These are phyloP conservation scores for Ochropacha duplaris DNA, from an alignment of 2,888 invertebrate genomes.

Conservation along the genomic window DNA sequence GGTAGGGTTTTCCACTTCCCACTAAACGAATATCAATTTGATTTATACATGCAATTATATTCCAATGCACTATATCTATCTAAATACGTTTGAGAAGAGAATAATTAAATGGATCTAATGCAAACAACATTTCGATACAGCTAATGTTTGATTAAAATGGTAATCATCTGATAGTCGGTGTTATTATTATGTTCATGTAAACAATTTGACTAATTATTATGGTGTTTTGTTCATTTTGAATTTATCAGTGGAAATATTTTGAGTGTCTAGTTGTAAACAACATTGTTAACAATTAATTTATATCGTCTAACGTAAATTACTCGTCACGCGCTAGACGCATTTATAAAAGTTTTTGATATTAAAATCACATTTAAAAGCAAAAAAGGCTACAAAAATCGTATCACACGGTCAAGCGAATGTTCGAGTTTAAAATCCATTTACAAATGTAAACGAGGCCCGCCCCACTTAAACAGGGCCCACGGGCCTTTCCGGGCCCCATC, in stretches of 20 bases:
- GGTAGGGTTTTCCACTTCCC: conserved; percentile 62
- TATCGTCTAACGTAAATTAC: too few relatives aligned
- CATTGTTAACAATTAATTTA: too few relatives aligned
- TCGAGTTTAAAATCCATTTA: conserved; percentile 61
- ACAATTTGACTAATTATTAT: neutral
- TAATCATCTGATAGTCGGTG: neutral
- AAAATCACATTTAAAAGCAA: too few relatives aligned
- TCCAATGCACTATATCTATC: conserved; percentile 8
- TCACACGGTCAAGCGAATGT: conserved; percentile 24
- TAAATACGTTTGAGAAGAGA: neutral
- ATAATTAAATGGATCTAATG: conserved; percentile 2
- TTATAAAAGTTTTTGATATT: too few relatives aligned
- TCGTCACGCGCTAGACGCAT: too few relatives aligned
- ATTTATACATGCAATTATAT: conserved; percentile 74
- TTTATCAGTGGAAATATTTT: neutral
- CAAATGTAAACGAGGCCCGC: conserved; percentile 52
- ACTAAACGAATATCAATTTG: conserved; percentile 77
- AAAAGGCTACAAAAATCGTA: neutral
- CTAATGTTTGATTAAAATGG: neutral
- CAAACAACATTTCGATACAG: neutral
- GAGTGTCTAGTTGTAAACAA: too few relatives aligned
- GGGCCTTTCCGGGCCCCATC: conserved; percentile 43
- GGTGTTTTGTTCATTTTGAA: neutral
- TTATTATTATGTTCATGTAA: neutral
- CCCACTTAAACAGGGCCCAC: conserved; percentile 37